Base-by-base conservation (phyloP, 1,140 invertebrate species). In the Paraescarpia echinospica region DNA sequence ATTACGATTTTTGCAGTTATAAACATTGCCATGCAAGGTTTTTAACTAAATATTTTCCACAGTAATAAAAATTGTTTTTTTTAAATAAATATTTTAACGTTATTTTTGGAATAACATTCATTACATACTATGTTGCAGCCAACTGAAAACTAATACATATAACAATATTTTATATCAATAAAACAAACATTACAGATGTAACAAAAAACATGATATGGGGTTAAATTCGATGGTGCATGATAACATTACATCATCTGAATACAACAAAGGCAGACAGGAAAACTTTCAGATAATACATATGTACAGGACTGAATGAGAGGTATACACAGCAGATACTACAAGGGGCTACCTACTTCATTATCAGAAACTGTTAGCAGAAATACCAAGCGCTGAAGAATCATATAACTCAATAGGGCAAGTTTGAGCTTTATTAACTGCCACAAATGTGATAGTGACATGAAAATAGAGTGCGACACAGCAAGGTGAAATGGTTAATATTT, bases 81-180 rank as follows among this genome's bases (percentile, higher is more conserved):
- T 18, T 2, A 77, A 77, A 27, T 6, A 27, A 4, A 77, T 27
- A 77, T 77, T 77, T 77, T 77, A 77, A 12, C 18, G 22, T 77
- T 77, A 77, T 77, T 77, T 51, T 77, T 77, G 59, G 59, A 77
- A 77, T 77, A 77, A 77, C 59, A 77, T 77, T 77, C 59, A 77
- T 18, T 31, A 77, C 2, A 77, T 31, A 12, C 27, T 77, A 77
- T 22, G 18, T 77, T 77, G 59, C 59, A 27, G 59, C 22, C 59
- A 77, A 27, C 22, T 77, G 22, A 22, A 12, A 77, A 27, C 12
- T 6, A 41, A 41, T 12, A 41, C 22, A 31, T 77, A 2, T 77
- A 27, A 77, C 14, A 1, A 77, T 27, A 31, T 77, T 77, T 77
- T 77, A 77, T 27, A 2, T 77, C 9, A 77, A 77, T 27, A 77